Conservation (phyloP, 1,140 invertebrate genomes). For the Glomeris maerens region DNA sequence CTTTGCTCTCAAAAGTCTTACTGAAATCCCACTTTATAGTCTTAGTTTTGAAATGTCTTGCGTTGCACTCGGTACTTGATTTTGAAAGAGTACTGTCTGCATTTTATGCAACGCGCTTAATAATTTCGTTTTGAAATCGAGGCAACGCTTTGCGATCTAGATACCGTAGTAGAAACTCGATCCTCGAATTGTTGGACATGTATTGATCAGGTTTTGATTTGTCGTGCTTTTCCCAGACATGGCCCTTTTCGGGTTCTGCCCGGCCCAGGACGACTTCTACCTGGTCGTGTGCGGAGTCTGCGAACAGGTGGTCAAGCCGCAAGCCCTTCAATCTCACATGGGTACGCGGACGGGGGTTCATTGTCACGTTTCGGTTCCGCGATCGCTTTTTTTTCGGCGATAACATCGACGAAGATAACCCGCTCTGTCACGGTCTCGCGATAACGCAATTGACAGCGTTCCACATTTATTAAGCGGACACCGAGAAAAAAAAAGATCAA, state of each 20-base stretch:
- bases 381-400: too few relatives aligned
- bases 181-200: not conserved
- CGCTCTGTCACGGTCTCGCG: too few relatives aligned
- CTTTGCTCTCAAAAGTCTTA: too few relatives aligned
- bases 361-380: too few relatives aligned
- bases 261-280: conserved; percentile 37
- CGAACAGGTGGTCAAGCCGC: conserved; percentile 36
- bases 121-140: not conserved
- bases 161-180: not conserved
- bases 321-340: conserved; percentile 35
- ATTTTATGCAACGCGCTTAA: not conserved
- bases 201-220: conserved; percentile 1
- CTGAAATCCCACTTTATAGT: too few relatives aligned
- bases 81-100: not conserved
- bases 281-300: conserved; percentile 38
- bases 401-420: too few relatives aligned
- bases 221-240: conserved; percentile 33
- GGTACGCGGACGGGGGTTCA: conserved; percentile 28
- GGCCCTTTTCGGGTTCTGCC: conserved; percentile 36
- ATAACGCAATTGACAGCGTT: too few relatives aligned
- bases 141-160: not conserved
- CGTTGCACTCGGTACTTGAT: not conserved
- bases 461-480: too few relatives aligned
- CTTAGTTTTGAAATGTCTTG: not conserved
- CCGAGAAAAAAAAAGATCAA: too few relatives aligned